A percentile compares a stretch with the other conserved stretches of the same genome.
Evolutionary conservation across 2,113 vertebrate species (phyloP).

Genomic region (Boleophthalmus pectinirostris): DNA sequence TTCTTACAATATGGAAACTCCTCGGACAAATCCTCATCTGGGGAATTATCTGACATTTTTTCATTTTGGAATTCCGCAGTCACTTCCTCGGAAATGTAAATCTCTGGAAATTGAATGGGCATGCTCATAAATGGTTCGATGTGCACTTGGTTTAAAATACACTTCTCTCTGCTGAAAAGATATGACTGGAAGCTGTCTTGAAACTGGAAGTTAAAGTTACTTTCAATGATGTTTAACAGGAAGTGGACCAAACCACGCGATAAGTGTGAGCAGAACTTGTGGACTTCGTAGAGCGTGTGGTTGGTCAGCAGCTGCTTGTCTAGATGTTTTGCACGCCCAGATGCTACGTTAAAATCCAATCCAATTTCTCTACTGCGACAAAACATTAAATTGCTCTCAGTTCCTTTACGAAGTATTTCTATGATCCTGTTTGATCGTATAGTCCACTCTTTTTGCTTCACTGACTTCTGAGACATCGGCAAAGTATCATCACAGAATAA

Average conservation of each 20-base stretch:
- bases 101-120: background rate
- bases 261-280: slow-evolving; percentile 22
- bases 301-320: slow-evolving; percentile 26
- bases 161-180: slow-evolving; percentile 7
- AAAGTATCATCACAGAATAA: slow-evolving; percentile 10
- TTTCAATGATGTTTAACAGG: slow-evolving; percentile 16
- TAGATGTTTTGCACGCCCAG: background rate
- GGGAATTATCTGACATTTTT: background rate
- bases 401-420: slow-evolving; percentile 15
- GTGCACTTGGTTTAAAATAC: background rate
- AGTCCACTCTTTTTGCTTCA: slow-evolving; percentile 27
- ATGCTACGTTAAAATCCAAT: slow-evolving; percentile 31
- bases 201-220: slow-evolving; percentile 15
- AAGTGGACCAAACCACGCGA: slow-evolving; percentile 9
- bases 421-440: background rate
- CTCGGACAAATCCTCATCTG: too few species aligned
- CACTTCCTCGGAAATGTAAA: slow-evolving; percentile 11
- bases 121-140: slow-evolving; percentile 6
- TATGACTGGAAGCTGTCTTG: slow-evolving; percentile 17
- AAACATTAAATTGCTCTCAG: slow-evolving; percentile 14
- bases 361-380: slow-evolving; percentile 11
- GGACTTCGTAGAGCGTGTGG: slow-evolving; percentile 26
- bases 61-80: background rate
- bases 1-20: slow-evolving; percentile 20
- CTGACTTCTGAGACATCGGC: background rate